These are phyloP conservation scores for Chymomyza fuscimana DNA, from an alignment of 2,888 invertebrate genomes.

Conservation along the genomic window DNA sequence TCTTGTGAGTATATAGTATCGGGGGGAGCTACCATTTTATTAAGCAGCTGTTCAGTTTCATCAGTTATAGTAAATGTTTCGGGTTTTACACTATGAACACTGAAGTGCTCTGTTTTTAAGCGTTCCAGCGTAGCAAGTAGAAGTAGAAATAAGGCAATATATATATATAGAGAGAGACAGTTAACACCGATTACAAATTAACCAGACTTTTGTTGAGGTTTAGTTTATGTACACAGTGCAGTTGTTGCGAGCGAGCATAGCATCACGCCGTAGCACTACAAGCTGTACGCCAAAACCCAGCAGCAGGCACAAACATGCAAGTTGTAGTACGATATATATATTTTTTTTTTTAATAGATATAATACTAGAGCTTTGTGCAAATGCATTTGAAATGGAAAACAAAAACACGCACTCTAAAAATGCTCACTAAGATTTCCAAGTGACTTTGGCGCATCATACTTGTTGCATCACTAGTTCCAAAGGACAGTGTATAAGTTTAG, in stretches of 20 bases:
- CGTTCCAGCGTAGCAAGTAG: constrained; percentile 64
- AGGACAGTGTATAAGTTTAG: too few species aligned
- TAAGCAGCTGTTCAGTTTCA: constrained; percentile 77
- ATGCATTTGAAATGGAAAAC: not conserved
- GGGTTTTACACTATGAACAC: constrained; percentile 76
- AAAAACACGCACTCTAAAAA: not conserved
- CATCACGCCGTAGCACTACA: constrained; percentile 52
- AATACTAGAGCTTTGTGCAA: not conserved
- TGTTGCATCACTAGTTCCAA: too few species aligned
- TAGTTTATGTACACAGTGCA: constrained; percentile 66
- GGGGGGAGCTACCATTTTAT: constrained; percentile 59
- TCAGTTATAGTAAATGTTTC: constrained; percentile 66
- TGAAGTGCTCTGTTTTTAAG: constrained; percentile 75
- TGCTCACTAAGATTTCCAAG: not conserved
- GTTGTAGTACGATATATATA: constrained; percentile 30
- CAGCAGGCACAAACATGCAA: constrained; percentile 72
- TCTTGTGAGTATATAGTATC: constrained; percentile 62
- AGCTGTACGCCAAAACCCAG: constrained; percentile 66
- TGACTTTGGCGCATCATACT: too few species aligned
- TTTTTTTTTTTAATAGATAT: not conserved
- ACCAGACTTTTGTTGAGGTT: constrained; percentile 55
- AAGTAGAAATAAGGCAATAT: constrained; percentile 68
- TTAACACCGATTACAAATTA: constrained; percentile 68
- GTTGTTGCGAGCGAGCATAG: constrained; percentile 33
- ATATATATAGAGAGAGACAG: constrained; percentile 53